Conservation (phyloP, 1,140 invertebrate species). For the Heliconius nattereri region DNA sequence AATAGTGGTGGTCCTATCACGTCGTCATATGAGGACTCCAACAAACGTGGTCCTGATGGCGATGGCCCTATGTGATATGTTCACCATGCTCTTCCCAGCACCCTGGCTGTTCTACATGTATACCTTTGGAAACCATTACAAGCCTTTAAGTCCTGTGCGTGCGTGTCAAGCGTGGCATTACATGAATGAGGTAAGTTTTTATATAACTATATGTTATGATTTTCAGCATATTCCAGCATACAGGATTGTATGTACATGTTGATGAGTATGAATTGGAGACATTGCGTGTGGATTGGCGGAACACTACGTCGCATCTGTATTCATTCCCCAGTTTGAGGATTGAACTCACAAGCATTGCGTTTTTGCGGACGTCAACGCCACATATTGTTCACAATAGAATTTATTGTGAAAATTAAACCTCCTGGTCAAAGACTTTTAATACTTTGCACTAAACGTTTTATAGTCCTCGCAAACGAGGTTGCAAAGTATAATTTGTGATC, state of each 20-base stretch:
- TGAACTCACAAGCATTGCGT: no score
- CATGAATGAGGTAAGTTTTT: conserved; percentile 87
- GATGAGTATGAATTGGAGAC: no score
- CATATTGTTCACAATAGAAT: no score
- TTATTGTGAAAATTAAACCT: no score
- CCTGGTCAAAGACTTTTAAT: no score
- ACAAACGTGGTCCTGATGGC: conserved; percentile 93
- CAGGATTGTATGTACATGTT: no score
- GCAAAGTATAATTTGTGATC: no score
- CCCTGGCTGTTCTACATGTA: conserved; percentile 95
- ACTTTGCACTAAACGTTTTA: no score
- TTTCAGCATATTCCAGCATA: not conserved
- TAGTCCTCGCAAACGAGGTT: no score
- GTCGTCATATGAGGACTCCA: conserved; percentile 89
- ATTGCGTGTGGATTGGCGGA: no score
- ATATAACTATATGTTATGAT: not conserved
- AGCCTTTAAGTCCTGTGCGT: conserved; percentile 86
- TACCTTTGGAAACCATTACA: conserved; percentile 92
- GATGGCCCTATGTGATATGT: conserved; percentile 96
- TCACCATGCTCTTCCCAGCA: conserved; percentile 93
- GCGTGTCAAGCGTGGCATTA: conserved; percentile 90
- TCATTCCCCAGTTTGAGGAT: not conserved
- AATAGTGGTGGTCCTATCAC: conserved; percentile 90
- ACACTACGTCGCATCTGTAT: no score
- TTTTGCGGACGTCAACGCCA: no score